These are phyloP conservation scores for Zaprionus vittiger DNA, from an alignment of 1,140 invertebrate genomes.

Conservation along the genomic window DNA sequence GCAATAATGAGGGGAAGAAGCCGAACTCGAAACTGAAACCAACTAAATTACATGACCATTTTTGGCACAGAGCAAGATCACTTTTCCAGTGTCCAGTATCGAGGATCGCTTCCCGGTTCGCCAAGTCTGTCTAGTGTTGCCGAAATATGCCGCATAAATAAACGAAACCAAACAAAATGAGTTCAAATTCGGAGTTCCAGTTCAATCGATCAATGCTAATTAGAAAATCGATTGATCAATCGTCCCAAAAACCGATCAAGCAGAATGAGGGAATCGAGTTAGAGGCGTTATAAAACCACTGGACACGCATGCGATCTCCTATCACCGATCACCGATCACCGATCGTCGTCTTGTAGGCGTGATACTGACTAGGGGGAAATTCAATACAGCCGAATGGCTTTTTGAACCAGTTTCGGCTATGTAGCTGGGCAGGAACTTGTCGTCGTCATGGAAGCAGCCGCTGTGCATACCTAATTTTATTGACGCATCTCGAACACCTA, in stretches of 20 bases:
- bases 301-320: neutral
- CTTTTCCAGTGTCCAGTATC: neutral
- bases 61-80: constrained; percentile 3
- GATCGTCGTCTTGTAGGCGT: constrained; percentile 18
- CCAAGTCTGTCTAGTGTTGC: neutral
- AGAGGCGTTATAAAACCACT: constrained; percentile 13
- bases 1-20: constrained; percentile 22
- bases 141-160: constrained; percentile 1
- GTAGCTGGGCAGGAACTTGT: neutral
- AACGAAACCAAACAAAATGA: constrained; percentile 23
- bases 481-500: constrained; percentile 1
- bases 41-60: constrained; percentile 36
- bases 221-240: constrained; percentile 73
- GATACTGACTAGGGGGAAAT: constrained; percentile 22
- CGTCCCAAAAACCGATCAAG: constrained; percentile 4
- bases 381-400: constrained; percentile 23
- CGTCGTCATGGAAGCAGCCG: neutral
- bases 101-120: constrained; percentile 3
- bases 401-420: constrained; percentile 20
- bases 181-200: constrained; percentile 21
- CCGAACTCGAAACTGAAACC: constrained; percentile 11
- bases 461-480: constrained; percentile 10
- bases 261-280: constrained; percentile 1
- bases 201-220: constrained; percentile 71
- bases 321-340: neutral